These are phyloP conservation scores for Rhinopithecus roxellana DNA, from an alignment of 2,113 vertebrate species.

Conservation along the genomic window DNA sequence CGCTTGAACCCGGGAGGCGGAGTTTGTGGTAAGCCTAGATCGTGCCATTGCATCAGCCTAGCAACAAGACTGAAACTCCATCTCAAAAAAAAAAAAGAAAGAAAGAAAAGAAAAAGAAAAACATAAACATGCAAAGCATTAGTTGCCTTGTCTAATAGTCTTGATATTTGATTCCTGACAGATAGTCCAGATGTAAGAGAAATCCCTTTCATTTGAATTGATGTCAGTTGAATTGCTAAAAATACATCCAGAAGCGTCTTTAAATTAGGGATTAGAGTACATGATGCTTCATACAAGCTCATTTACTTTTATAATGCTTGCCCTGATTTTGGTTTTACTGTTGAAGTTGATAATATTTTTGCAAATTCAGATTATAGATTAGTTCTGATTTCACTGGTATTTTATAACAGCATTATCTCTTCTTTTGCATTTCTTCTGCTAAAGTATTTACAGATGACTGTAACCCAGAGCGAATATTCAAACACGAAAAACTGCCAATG, in stretches of 20 bases:
- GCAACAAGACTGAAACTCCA: no score
- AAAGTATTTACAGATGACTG: neutral
- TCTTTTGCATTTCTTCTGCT: neutral
- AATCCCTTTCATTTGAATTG: neutral
- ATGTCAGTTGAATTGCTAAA: neutral
- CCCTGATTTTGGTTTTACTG: neutral
- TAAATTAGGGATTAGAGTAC: neutral
- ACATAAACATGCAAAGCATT: neutral
- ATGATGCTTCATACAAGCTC: neutral
- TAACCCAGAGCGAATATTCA: neutral
- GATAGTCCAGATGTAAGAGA: conserved; percentile 5
- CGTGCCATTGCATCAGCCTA: no score
- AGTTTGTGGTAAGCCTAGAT: no score
- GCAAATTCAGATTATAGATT: neutral
- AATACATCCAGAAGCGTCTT: neutral
- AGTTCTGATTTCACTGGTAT: conserved; percentile 6
- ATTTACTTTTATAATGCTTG: neutral
- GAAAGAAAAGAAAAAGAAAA: neutral
- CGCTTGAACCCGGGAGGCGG: no score
- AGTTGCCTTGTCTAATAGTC: neutral
- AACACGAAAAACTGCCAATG: neutral
- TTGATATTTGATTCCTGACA: neutral
- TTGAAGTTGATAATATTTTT: conserved; percentile 1
- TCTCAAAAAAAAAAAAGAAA: no score
- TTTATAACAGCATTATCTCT: neutral